phyloP scores from a whole-genome alignment of 1,140 invertebrate genomes.

The Lordiphosa stackelbergi region DNA sequence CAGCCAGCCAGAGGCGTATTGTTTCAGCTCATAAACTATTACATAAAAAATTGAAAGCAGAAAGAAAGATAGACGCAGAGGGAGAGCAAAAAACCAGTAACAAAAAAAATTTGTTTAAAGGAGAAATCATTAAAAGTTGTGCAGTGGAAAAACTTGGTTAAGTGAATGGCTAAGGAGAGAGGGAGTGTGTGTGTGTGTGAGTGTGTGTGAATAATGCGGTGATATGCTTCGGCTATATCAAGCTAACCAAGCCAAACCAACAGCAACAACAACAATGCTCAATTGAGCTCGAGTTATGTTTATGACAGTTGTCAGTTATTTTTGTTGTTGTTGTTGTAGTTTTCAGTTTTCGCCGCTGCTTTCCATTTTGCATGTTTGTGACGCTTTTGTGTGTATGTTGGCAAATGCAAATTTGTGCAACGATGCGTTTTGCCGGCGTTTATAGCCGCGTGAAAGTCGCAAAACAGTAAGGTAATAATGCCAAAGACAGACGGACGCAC shows the following conservation, averaged over 20 bases:
- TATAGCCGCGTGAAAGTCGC: slow-evolving; percentile 64
- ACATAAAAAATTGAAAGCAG: slow-evolving; percentile 60
- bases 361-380: slow-evolving; percentile 56
- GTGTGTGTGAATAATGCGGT: slow-evolving; percentile 36
- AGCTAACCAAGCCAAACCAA: slow-evolving; percentile 29
- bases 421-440: slow-evolving; percentile 66
- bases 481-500: not conserved
- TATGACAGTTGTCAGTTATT: slow-evolving; percentile 63
- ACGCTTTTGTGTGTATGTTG: slow-evolving; percentile 4
- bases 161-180: slow-evolving; percentile 6
- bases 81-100: slow-evolving; percentile 31
- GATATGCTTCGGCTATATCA: slow-evolving; percentile 54
- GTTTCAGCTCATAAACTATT: slow-evolving; percentile 58
- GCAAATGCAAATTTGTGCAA: slow-evolving; percentile 68
- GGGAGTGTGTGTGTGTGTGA: slow-evolving; percentile 11
- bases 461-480: slow-evolving; percentile 31
- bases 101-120: slow-evolving; percentile 60
- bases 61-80: slow-evolving; percentile 9
- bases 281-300: slow-evolving; percentile 73
- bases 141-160: slow-evolving; percentile 13
- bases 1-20: slow-evolving; percentile 37
- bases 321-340: slow-evolving; percentile 26
- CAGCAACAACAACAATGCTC: slow-evolving; percentile 42
- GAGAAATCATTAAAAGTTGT: slow-evolving; percentile 64
- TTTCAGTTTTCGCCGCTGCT: slow-evolving; percentile 37